phyloP scores from a whole-genome alignment of 2,113 vertebrate species.

The Hydrolagus affinis region DNA sequence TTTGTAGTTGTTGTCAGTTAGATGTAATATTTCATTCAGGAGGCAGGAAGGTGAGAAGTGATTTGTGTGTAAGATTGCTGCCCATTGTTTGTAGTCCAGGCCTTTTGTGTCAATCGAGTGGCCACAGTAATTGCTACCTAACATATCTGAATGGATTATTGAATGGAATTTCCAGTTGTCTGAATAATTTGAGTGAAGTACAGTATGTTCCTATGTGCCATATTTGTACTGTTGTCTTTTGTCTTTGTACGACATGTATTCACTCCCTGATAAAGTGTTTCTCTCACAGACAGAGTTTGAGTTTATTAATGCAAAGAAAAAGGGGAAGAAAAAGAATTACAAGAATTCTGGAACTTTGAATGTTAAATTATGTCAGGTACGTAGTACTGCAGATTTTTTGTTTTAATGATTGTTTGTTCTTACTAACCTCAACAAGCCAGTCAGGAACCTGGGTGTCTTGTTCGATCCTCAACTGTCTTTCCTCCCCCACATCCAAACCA shows the following conservation, averaged over 20 bases:
- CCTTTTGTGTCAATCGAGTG: background rate
- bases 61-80: too few species aligned
- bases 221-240: background rate
- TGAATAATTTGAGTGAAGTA: background rate
- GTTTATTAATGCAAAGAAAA: slow-evolving; percentile 92
- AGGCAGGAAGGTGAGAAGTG: too few species aligned
- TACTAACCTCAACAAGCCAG: too few species aligned
- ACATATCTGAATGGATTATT: background rate
- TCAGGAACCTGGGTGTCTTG: too few species aligned
- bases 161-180: background rate
- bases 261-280: background rate
- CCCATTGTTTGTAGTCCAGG: too few species aligned
- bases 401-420: background rate
- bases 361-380: slow-evolving; percentile 82
- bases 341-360: slow-evolving; percentile 87
- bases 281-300: slow-evolving; percentile 79
- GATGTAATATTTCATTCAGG: too few species aligned
- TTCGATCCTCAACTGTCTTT: too few species aligned
- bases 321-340: slow-evolving; percentile 89
- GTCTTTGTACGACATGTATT: too few species aligned
- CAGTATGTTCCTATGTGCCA: background rate
- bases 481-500: too few species aligned
- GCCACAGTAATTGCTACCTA: background rate
- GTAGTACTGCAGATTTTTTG: slow-evolving; percentile 31
- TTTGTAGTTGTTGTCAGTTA: too few species aligned